Conservation (phyloP, 2,888 invertebrate genomes). For the Sinodicranocentrus sp. region DNA sequence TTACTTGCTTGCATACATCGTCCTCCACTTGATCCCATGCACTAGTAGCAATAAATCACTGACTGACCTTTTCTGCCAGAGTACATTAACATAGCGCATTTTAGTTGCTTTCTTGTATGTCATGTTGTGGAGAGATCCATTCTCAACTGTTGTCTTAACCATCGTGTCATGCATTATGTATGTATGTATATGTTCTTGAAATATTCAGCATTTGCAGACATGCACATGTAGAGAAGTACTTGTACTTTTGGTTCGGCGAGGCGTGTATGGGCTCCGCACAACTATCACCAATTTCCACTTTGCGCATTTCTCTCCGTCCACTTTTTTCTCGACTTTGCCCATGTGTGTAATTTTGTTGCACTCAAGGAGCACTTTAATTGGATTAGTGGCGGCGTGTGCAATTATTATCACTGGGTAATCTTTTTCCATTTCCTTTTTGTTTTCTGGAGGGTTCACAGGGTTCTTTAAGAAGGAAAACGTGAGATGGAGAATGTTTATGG, state of each 20-base stretch:
- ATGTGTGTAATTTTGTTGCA: background rate
- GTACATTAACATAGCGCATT: conserved; percentile 51
- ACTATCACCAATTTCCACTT: too few relatives aligned
- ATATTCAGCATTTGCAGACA: too few relatives aligned
- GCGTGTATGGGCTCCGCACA: too few relatives aligned
- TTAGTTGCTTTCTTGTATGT: background rate
- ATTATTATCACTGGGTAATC: too few relatives aligned
- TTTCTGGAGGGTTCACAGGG: too few relatives aligned
- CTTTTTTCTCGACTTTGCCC: too few relatives aligned
- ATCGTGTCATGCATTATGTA: background rate
- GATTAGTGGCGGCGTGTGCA: background rate
- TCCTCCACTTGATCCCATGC: conserved; percentile 3
- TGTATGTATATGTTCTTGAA: background rate
- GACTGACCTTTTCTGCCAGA: conserved; percentile 47
- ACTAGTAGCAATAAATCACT: conserved; percentile 30
- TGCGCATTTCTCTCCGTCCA: too few relatives aligned
- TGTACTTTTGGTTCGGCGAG: too few relatives aligned
- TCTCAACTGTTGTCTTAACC: background rate
- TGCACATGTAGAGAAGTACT: too few relatives aligned
- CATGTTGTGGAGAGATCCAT: too few relatives aligned
- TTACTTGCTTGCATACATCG: conserved; percentile 2
- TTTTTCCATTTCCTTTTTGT: too few relatives aligned
- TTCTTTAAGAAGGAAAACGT: too few relatives aligned
- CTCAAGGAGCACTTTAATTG: background rate
- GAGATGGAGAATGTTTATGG: background rate